Evolutionary conservation across 2,113 vertebrate genomes (phyloP).

Genomic region (Labeo rohita): DNA sequence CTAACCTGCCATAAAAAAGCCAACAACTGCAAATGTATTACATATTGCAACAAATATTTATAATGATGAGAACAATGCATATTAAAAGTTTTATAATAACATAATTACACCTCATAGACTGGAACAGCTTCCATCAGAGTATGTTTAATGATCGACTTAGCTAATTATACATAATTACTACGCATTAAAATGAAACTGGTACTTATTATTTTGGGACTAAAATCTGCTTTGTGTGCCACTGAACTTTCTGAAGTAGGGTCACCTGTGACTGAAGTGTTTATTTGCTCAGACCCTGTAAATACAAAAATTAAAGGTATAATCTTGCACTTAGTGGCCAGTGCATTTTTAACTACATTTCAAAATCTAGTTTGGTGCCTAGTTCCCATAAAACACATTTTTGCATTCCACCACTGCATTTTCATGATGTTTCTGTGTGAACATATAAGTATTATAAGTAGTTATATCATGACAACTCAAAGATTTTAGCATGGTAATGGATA

Average conservation of each 20-base stretch:
- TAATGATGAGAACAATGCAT: not conserved
- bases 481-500: too few relatives aligned
- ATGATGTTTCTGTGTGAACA: not conserved
- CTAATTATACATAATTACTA: constrained; percentile 14
- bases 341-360: not conserved
- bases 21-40: not conserved
- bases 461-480: too few relatives aligned
- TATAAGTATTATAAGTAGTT: too few relatives aligned
- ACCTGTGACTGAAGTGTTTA: not conserved
- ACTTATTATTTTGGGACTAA: constrained; percentile 6
- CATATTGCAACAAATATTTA: not conserved
- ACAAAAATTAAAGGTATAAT: not conserved
- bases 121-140: constrained; percentile 1
- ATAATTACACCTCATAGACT: not conserved
- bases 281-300: not conserved
- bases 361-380: not conserved
- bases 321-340: not conserved
- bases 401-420: not conserved
- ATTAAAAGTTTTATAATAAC: not conserved
- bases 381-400: not conserved
- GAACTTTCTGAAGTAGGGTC: not conserved
- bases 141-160: constrained; percentile 3
- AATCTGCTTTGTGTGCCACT: not conserved
- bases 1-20: not conserved
- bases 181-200: not conserved